Evolutionary conservation across 2,113 vertebrate species (phyloP), one percentile per base, ranked within the genome.

Genomic region (Cnemophilus loriae): DNA sequence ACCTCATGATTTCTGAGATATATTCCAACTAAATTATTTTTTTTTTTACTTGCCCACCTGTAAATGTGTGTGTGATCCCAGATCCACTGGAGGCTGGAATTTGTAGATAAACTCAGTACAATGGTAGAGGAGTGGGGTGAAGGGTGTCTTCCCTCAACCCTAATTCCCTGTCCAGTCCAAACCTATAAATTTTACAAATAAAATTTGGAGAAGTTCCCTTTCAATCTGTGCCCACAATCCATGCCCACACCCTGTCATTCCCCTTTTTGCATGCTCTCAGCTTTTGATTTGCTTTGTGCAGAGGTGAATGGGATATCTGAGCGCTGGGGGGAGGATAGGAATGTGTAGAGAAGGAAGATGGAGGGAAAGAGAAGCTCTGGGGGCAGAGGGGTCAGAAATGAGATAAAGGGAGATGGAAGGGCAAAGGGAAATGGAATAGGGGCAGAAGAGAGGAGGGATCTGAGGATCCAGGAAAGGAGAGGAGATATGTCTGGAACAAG

Each of bases 201-300:
- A 91, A 90, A 52, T 16, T 35, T 3, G 4, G 23, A 39, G 9
- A 47, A 59, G 10, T 82, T 96, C 27, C 49, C 46, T 81, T 68
- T 67, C 46, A 44, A 13, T 6, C 1, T 3, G 8, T 33, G 68
- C n/a, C 63, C 9, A 0, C 6, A 1, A 3, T 70, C 13, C 28
- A 19, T 30, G 33, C 50, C 46, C 50, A 64, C 55, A 39, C 23
- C 28, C 30, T 11, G 12, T 67, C 12, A 11, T 69, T 61, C 20
- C 18, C 20, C 23, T 30, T 79, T 37, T 30, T 10, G 44, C 44
- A 19, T 1, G 10, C 23, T 53, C 52, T 73, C 46, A 50, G 37
- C 23, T 22, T 42, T 23, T 24, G 33, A 24, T 73, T 71, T 44
- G 56, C 57, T 84, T 57, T 10, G 28, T n/a, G 44, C 52, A 46